Base-by-base conservation (phyloP, 2,888 invertebrate genomes). In the Diploptera punctata region DNA sequence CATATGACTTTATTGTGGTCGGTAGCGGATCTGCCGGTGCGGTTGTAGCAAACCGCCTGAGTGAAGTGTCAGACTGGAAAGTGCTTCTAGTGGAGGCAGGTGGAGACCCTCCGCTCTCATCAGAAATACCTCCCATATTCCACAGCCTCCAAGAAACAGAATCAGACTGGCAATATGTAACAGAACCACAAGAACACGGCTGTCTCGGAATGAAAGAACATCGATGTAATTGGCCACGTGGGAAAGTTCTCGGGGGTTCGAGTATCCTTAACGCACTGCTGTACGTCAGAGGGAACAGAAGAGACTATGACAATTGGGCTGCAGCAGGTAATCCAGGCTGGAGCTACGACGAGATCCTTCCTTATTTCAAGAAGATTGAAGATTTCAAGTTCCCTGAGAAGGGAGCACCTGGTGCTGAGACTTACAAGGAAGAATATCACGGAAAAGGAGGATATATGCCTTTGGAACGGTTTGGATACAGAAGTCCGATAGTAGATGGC, bases 181-280 rank as follows among this genome's bases (percentile, higher is more conserved):
- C 78, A 2, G 78, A 75, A 67, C 71, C 62, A 1, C 79, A 81
- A 75, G 76, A 79, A 70, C 7, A 7, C 18, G 78, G 77, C 82
- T 95, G 95, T 79, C 87, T 93, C 75, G 95, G 93, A 4, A 94
- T 95, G 94, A 89, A 91, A 76, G 93, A 92, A 0, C 93, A 93
- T 81, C 87, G 93, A 74, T 95, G 95, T 82, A 93, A 94, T 83
- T 95, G 95, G 95, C 95, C 95, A 2, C 87, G 97, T 76, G 98
- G 98, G 68, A 96, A 95, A 82, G 95, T 85, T 21, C 87, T 96
- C 29, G 96, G 95, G 29, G 96, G 97, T 16, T 90, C 92, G 71
- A 94, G 94, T 78, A 93, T 94, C 1, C 87, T 96, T 0, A 97
- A 97, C 81, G 93, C 94, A 13, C 96, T 97, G 96, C 88, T 96